phyloP scores from a whole-genome alignment of 2,888 invertebrate species.

The Abscondita cerata region DNA sequence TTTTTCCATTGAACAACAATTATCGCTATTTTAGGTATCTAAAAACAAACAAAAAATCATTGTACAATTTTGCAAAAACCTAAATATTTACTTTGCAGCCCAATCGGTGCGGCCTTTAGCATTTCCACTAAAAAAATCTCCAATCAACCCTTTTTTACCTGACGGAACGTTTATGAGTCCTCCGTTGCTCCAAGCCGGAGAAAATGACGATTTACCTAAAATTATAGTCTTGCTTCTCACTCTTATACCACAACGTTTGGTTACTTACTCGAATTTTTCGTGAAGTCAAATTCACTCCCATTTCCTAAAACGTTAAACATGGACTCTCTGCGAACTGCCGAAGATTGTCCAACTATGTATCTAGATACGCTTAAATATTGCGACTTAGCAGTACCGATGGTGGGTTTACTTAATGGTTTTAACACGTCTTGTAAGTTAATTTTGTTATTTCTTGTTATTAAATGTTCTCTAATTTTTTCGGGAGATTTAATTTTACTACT shows the following conservation, averaged over 20 bases:
- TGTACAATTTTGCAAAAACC: not conserved
- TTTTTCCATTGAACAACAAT: not conserved
- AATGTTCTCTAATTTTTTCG: constrained; percentile 57
- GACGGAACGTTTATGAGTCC: constrained; percentile 44
- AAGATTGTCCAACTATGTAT: constrained; percentile 72
- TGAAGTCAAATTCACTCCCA: constrained; percentile 44
- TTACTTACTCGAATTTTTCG: constrained; percentile 28
- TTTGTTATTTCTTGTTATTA: constrained; percentile 58
- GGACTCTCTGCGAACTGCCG: constrained; percentile 49
- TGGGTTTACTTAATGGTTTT: constrained; percentile 55
- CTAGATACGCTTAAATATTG: constrained; percentile 79
- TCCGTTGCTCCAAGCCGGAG: constrained; percentile 49
- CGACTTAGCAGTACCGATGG: constrained; percentile 67
- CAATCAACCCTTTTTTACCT: constrained; percentile 46
- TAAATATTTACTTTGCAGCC: constrained; percentile 51
- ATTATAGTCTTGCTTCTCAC: not conserved
- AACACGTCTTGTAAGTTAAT: constrained; percentile 59
- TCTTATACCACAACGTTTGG: constrained; percentile 14
- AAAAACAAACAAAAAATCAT: constrained; percentile 14
- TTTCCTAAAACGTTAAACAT: constrained; percentile 46
- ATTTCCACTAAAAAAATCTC: constrained; percentile 44
- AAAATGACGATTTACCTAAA: constrained; percentile 17
- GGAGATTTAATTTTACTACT: constrained; percentile 53
- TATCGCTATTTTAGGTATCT: constrained; percentile 41
- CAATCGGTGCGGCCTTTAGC: constrained; percentile 49